Base-by-base conservation (phyloP, 2,113 vertebrate species). In the Puffinus mauretanicus region DNA sequence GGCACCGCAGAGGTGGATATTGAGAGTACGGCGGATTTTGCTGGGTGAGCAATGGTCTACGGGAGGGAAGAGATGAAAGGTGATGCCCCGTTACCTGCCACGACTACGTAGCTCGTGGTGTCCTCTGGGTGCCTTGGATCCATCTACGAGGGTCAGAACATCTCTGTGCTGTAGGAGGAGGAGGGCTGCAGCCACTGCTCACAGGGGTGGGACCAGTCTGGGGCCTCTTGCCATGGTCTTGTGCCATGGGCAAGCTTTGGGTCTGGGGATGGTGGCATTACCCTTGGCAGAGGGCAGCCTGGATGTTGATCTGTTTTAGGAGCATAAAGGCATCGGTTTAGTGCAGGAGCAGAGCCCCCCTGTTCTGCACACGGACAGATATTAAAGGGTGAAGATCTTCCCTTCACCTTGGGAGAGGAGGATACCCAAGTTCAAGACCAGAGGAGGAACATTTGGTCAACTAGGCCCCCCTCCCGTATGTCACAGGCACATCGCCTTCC, bases 401-500 rank as follows among this genome's bases (percentile, higher is more conserved):
- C 29, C 34, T 61, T 82, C 7, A 32, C 29, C 52, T 40, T 64
- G 30, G 16, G 15, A 91, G 38, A 19, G 10, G 2, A 83, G 29
- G 16, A 49, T 51, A 24, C 4, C 11, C 62, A 67, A 69, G 22
- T 4, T 54, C 55, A 54, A 79, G 61, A 87, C 3, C 26, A 82
- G 38, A 78, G 84, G 20, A 67, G 4, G 18, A 81, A 2, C 3
- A 7, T 42, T 67, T 11, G 9, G 46, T 40, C 67, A 86, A 15
- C 22, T 0, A 62, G 22, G 5, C 4, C 29, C 36, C 34, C 9
- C 2, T 77, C 11, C 26, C 0, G 0, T 52, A n/a, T 7, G 30
- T 54, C 76, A 61, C 42, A 49, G 46, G 8, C 4, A 1, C 7
- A 0, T 9, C 4, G 1, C 10, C 34, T 80, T 79, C 30, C 30